Conservation (phyloP, 2,113 vertebrate species). For the Oncorhynchus keta region DNA sequence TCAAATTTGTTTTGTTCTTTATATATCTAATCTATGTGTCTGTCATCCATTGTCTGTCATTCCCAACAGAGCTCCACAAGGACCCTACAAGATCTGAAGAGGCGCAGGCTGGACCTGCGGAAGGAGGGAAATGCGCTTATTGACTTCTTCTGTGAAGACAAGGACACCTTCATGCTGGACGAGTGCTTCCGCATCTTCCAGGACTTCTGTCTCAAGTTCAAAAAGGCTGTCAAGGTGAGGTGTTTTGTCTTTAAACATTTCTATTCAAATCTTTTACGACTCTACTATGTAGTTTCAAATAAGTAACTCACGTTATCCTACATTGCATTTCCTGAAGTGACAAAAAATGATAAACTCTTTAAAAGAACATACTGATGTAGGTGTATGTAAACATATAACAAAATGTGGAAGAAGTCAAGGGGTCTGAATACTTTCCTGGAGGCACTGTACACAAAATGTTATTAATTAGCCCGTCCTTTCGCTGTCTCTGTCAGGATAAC, state of each 20-base stretch:
- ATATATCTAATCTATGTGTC: background rate
- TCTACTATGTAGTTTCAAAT: too few relatives aligned
- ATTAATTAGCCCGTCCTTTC: background rate
- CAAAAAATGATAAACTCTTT: too few relatives aligned
- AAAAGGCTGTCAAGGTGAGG: constrained; percentile 92
- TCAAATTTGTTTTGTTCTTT: background rate
- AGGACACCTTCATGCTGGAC: constrained; percentile 94
- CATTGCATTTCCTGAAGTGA: too few relatives aligned
- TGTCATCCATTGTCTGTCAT: background rate
- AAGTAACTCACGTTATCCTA: too few relatives aligned
- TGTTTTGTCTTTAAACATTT: too few relatives aligned
- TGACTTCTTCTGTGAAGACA: constrained; percentile 98
- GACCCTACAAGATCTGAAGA: constrained; percentile 85
- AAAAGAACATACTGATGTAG: too few relatives aligned
- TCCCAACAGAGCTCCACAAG: constrained; percentile 78
- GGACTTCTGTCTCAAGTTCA: constrained; percentile 92
- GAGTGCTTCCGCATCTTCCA: constrained; percentile 96
- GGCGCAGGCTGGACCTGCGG: constrained; percentile 79
- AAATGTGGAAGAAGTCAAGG: too few relatives aligned
- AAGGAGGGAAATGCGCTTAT: constrained; percentile 87
- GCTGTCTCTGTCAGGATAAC: constrained; percentile 80
- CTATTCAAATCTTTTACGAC: too few relatives aligned
- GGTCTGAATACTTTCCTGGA: too few relatives aligned
- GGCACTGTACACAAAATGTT: too few relatives aligned
- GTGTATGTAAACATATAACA: too few relatives aligned